Base-by-base conservation (phyloP, 2,888 invertebrate species). In the Tipula unca region DNA sequence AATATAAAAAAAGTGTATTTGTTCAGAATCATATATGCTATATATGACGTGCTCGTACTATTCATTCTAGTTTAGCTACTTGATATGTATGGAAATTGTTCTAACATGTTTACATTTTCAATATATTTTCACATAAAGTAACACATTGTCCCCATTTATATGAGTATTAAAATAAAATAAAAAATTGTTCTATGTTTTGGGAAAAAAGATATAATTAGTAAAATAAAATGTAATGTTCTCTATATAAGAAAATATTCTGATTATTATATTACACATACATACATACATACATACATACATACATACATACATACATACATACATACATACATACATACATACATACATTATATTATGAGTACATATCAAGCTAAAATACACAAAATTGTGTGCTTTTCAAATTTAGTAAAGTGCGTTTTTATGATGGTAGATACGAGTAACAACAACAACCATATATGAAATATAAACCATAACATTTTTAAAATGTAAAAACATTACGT, bases 351-450 rank as follows among this genome's bases (percentile, higher is more conserved):
- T 17, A 48, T 6, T 32, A 2, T 17, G 20, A 8, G n/a, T 48
- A 17, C 4, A 48, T n/a, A n/a, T n/a, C n/a, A n/a, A n/a, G n/a
- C n/a, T n/a, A n/a, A n/a, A 48, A 48, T n/a, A 14, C 0, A 69
- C 25, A 69, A 69, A 25, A 25, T 20, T 69, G 25, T 69, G 25
- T 69, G 69, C 48, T 69, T 69, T 69, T 69, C 69, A 69, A 69
- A 69, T 69, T 69, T 69, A 25, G 69, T 69, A 69, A 69, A 69
- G 69, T 69, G 69, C 69, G 69, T 69, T 69, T 69, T 69, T 69
- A 69, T 69, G 69, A 69, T 69, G 17, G 69, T 69, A 25, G 69
- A 69, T 69, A 69, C 10, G 69, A 69, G 25, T 1, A 13, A 69
- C 25, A 69, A 69, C 25, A 69, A 69, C 69, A 69, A 69, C 39